Evolutionary conservation across 2,888 invertebrate genomes (phyloP).

Genomic region (Drosophila demipolita): DNA sequence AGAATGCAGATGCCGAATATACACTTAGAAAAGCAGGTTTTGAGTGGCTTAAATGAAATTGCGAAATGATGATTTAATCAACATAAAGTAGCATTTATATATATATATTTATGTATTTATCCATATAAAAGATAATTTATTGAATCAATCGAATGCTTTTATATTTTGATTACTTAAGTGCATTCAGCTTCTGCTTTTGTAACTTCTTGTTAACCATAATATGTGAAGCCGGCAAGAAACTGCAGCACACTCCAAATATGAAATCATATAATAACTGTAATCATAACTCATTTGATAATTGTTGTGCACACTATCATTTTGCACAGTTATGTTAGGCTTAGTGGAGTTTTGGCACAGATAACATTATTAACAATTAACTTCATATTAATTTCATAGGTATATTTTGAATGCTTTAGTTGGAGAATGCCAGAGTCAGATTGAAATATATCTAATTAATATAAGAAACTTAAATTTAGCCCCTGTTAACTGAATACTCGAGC

Average conservation of each 20-base stretch:
- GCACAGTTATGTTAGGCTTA: constrained; percentile 5
- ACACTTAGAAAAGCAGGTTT: background rate
- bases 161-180: background rate
- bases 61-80: background rate
- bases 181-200: background rate
- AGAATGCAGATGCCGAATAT: background rate
- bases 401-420: background rate
- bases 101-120: background rate
- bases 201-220: background rate
- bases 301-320: background rate
- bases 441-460: background rate
- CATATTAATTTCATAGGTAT: background rate
- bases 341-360: constrained; percentile 2
- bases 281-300: constrained; percentile 3
- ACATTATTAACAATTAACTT: background rate
- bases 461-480: background rate
- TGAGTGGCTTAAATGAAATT: background rate
- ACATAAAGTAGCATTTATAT: too few species aligned
- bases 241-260: background rate
- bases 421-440: background rate
- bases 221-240: background rate
- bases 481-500: background rate
- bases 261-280: background rate
- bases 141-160: background rate
- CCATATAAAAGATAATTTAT: background rate